Evolutionary conservation across 1,140 invertebrate species (phyloP), one percentile per base, ranked within the genome.

Genomic region (Anoplophora glabripennis): DNA sequence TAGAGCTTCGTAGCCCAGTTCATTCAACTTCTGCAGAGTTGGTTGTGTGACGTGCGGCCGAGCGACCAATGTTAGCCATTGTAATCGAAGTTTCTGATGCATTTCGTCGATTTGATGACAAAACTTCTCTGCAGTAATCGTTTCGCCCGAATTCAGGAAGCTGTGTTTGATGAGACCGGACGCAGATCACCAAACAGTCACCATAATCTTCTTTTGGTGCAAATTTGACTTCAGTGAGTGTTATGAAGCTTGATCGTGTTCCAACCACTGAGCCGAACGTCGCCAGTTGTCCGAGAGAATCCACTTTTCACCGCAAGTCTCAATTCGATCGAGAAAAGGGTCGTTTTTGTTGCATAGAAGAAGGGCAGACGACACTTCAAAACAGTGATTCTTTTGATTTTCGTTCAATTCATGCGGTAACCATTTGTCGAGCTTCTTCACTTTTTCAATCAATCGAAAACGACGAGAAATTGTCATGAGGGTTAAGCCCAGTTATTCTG

Each of bases 241-340:
- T 14, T 14, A 8, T 7, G 42, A 14, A 9, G 42, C 8, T 14
- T 45, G 8, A 17, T 45, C 42, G 42, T 8, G 8, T 8, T 45
- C 42, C 42, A 45, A 45, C 42, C 42, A 45, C 42, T 45, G 42
- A 8, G 8, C 42, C 14, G 11, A 45, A 45, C 42, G 42, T 45
- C 42, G 8, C 42, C 42, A 8, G 42, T 45, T 45, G 42, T 45
- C 42, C 8, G 8, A 45, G 42, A 45, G 42, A 14, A 45, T 45
- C 42, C 42, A 45, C 42, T 45, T 45, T 45, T 45, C 17, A 45
- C 14, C 42, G 14, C 42, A 45, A 8, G 14, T 45, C 8, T 9
- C 14, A 14, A 45, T 17, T 14, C 17, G 8, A 45, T 45, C 42
- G 7, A 45, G 14, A 45, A 45, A 17, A n/a, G 42, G 42, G 14